A percentile compares a stretch with the other conserved stretches of the same genome.
phyloP scores from a whole-genome alignment of 2,113 vertebrate genomes.

The Fukomys damarensis region DNA sequence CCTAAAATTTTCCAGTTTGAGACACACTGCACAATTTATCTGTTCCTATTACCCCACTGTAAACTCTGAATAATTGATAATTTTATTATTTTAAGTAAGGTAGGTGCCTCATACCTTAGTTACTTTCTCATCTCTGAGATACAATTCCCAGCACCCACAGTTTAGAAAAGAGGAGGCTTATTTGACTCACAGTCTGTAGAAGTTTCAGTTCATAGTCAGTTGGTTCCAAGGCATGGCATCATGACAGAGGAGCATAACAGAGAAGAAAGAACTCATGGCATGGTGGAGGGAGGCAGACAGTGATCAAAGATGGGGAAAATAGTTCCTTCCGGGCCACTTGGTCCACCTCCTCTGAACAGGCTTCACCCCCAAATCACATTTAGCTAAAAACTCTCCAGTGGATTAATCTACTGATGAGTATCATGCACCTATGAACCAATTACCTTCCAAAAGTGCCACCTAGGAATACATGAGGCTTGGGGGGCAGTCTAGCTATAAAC shows the following conservation, averaged over 20 bases:
- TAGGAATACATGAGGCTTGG: neutral
- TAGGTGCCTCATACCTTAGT: neutral
- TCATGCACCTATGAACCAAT: neutral
- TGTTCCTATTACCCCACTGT: neutral
- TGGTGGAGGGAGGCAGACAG: neutral
- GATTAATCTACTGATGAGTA: neutral
- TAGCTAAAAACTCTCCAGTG: neutral
- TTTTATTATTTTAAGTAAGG: constrained; percentile 5
- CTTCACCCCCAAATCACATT: neutral
- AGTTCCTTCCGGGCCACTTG: neutral
- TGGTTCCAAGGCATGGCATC: neutral
- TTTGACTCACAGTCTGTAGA: neutral
- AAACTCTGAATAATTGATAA: neutral
- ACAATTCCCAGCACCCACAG: neutral
- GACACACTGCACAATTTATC: neutral
- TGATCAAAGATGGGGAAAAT: neutral
- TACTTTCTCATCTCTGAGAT: neutral
- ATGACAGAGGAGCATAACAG: neutral
- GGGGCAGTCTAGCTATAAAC: neutral
- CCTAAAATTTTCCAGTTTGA: neutral
- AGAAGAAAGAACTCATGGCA: neutral
- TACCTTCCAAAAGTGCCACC: neutral
- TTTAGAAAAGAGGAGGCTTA: neutral
- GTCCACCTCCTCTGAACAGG: neutral
- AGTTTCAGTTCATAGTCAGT: neutral